Evolutionary conservation across 2,888 invertebrate genomes (phyloP).

Genomic region (Metalampra italica): DNA sequence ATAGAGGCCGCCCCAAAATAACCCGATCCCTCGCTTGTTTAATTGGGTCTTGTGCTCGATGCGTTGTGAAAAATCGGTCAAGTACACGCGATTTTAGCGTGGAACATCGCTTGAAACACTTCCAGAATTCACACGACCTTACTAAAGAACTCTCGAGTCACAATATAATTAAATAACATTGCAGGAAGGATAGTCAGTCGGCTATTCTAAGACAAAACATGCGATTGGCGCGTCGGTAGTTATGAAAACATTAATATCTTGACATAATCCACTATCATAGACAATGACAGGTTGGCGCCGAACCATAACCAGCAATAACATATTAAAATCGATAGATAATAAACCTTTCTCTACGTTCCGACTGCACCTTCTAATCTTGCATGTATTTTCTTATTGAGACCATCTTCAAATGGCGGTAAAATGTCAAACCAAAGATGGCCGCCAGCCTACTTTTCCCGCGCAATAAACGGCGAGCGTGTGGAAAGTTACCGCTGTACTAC

Average conservation of each 20-base stretch:
- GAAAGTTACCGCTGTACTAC: conserved; percentile 77
- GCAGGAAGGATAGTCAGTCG: conserved; percentile 9
- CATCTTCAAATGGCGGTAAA: conserved; percentile 40
- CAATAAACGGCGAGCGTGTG: conserved; percentile 64
- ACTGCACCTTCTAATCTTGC: not conserved
- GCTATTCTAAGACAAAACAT: conserved; percentile 46
- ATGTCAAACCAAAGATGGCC: conserved; percentile 69
- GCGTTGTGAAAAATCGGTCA: conserved; percentile 67
- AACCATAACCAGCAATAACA: conserved; percentile 21
- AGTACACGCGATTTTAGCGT: conserved; percentile 45
- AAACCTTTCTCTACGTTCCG: not conserved
- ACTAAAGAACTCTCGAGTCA: conserved; percentile 26
- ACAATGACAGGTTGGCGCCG: conserved; percentile 57
- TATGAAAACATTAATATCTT: conserved; percentile 57
- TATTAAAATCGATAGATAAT: not conserved
- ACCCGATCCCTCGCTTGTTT: conserved; percentile 43
- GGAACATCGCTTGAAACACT: conserved; percentile 46
- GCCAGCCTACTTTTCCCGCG: conserved; percentile 73
- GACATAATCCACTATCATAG: conserved; percentile 45
- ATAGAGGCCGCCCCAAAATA: conserved; percentile 71
- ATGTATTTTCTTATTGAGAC: conserved; percentile 1
- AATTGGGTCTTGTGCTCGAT: conserved; percentile 55
- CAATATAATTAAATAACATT: conserved; percentile 28
- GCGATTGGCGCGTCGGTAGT: conserved; percentile 35
- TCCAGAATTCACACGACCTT: conserved; percentile 48